These are phyloP conservation scores for Amblyraja radiata DNA, from an alignment of 2,797 vertebrate genomes.

Conservation along the genomic window DNA sequence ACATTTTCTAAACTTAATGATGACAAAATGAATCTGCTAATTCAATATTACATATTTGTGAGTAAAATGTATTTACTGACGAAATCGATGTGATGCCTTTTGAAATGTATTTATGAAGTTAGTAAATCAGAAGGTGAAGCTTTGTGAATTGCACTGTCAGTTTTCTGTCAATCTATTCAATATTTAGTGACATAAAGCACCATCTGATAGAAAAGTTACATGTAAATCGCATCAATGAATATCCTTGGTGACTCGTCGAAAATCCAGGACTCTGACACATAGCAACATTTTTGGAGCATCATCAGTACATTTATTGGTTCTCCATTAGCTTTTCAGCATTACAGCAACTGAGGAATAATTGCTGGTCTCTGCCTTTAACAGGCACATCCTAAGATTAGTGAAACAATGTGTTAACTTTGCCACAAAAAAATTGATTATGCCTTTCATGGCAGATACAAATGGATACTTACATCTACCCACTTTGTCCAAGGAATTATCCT, in stretches of 20 bases:
- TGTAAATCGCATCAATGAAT: not conserved
- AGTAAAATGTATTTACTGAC: not conserved
- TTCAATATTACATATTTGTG: constrained; percentile 23
- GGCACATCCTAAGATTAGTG: not conserved
- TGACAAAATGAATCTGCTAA: constrained; percentile 25
- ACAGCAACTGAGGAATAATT: not conserved
- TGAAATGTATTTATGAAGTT: not conserved
- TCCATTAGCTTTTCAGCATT: too few species aligned
- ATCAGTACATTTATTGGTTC: not conserved
- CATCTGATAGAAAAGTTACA: not conserved
- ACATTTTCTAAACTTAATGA: constrained; percentile 31
- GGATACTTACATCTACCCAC: not conserved
- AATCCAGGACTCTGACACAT: not conserved
- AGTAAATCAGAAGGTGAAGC: not conserved
- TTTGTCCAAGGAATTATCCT: not conserved
- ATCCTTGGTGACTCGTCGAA: not conserved
- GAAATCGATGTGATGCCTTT: not conserved
- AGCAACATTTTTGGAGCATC: not conserved
- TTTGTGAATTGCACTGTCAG: not conserved
- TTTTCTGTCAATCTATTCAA: not conserved
- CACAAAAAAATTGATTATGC: not conserved
- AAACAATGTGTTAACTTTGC: not conserved
- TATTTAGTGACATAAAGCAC: not conserved
- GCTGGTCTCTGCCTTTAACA: not conserved
- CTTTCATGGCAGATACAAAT: too few species aligned